Evolutionary conservation across 2,797 vertebrate species (phyloP).

Genomic region (Myripristis murdjan): DNA sequence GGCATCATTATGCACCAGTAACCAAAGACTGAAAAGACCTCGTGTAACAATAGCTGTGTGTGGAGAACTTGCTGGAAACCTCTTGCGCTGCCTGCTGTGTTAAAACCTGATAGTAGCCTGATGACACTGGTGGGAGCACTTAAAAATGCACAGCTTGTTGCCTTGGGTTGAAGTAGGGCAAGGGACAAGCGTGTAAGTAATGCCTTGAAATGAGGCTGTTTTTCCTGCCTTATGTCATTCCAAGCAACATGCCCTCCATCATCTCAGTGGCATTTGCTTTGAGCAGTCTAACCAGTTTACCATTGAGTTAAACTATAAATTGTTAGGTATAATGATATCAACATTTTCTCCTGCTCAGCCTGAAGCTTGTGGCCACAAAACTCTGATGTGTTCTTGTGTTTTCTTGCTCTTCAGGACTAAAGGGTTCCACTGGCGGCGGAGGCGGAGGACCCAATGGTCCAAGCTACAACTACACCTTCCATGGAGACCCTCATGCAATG

Average conservation of each 20-base stretch:
- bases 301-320: no score
- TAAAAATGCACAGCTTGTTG: background rate
- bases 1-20: constrained; percentile 9
- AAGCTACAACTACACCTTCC: constrained; percentile 95
- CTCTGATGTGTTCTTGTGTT: constrained; percentile 2
- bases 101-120: constrained; percentile 6
- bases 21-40: constrained; percentile 20
- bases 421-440: constrained; percentile 69
- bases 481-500: constrained; percentile 96
- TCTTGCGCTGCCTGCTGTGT: constrained; percentile 34
- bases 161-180: no score
- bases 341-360: no score
- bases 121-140: background rate
- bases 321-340: background rate
- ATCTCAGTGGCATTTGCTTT: no score
- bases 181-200: no score
- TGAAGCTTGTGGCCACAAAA: background rate
- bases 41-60: constrained; percentile 44
- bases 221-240: no score
- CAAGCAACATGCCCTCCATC: no score
- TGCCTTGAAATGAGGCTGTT: no score
- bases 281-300: no score
- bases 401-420: constrained; percentile 65
- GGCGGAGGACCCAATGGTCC: constrained; percentile 86
- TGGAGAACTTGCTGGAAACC: constrained; percentile 70